A percentile compares a stretch with the other conserved stretches of the same genome.
Evolutionary conservation across 2,888 invertebrate species (phyloP).

Genomic region (Euplexia lucipara): DNA sequence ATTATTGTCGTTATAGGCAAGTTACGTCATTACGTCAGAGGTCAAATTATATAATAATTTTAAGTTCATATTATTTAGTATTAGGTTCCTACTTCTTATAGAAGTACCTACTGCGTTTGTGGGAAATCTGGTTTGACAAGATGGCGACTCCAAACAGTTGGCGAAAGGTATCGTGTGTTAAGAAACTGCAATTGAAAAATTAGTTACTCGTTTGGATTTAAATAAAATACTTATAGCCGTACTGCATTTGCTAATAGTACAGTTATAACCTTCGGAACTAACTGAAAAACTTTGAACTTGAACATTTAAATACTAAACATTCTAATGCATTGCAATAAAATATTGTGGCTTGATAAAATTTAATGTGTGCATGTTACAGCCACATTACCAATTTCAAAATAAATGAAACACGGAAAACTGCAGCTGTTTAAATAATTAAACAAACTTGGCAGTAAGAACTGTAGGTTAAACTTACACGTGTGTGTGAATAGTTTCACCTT

Average conservation of each 20-base stretch:
- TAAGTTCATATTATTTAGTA: slow-evolving; percentile 28
- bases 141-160: background rate
- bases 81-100: background rate
- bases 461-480: slow-evolving; percentile 9
- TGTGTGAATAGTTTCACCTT: background rate
- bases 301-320: slow-evolving; percentile 18
- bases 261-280: slow-evolving; percentile 19
- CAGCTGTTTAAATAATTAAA: slow-evolving; percentile 25
- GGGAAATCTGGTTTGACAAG: slow-evolving; percentile 8
- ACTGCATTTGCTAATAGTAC: slow-evolving; percentile 1
- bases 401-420: slow-evolving; percentile 25
- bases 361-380: slow-evolving; percentile 22
- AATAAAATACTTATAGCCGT: background rate
- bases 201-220: background rate
- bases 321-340: slow-evolving; percentile 32
- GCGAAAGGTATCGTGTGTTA: no score
- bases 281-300: slow-evolving; percentile 33
- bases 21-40: slow-evolving; percentile 52
- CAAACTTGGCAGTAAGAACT: slow-evolving; percentile 10
- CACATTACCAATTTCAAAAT: slow-evolving; percentile 6
- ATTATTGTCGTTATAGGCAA: slow-evolving; percentile 42
- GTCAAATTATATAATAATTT: slow-evolving; percentile 59
- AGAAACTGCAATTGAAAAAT: background rate
- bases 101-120: slow-evolving; percentile 12
- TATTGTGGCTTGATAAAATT: slow-evolving; percentile 11